Percentiles rank a stretch among this genome's conserved stretches.
Evolutionary conservation across 1,140 invertebrate genomes (phyloP).

Genomic region (Scaptomyza graminum): DNA sequence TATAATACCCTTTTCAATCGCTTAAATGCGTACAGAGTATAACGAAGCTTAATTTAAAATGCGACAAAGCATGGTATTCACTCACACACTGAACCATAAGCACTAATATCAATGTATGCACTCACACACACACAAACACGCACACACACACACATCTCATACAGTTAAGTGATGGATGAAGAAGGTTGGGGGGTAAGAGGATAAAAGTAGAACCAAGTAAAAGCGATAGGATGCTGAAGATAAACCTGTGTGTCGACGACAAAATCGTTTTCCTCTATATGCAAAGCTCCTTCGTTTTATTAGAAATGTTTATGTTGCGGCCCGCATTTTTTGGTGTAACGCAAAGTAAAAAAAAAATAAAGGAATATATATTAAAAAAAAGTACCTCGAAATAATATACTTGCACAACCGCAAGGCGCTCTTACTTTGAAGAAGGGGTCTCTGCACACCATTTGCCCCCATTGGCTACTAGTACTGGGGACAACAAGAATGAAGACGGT

Average conservation of each 20-base stretch:
- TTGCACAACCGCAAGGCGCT: slow-evolving; percentile 60
- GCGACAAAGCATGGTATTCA: slow-evolving; percentile 69
- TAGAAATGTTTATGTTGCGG: slow-evolving; percentile 62
- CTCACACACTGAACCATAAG: slow-evolving; percentile 54
- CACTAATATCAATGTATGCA: slow-evolving; percentile 62
- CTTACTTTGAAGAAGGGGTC: slow-evolving; percentile 24
- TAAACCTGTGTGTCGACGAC: slow-evolving; percentile 57
- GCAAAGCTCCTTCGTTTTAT: slow-evolving; percentile 64
- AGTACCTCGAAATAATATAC: slow-evolving; percentile 66
- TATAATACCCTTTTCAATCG: background rate
- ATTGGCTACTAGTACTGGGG: slow-evolving; percentile 17
- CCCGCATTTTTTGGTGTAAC: slow-evolving; percentile 67
- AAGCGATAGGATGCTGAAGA: slow-evolving; percentile 68
- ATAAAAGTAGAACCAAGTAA: slow-evolving; percentile 5
- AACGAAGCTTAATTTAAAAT: slow-evolving; percentile 82
- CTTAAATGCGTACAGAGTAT: slow-evolving; percentile 78
- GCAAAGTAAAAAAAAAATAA: slow-evolving; percentile 27
- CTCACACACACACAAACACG: slow-evolving; percentile 21
- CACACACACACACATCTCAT: slow-evolving; percentile 8
- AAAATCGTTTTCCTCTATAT: slow-evolving; percentile 70
- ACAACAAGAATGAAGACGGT: slow-evolving; percentile 8
- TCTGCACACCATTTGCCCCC: slow-evolving; percentile 6
- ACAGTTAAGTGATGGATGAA: background rate
- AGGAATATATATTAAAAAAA: slow-evolving; percentile 11
- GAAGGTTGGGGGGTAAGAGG: background rate